A percentile compares a stretch with the other conserved stretches of the same genome.
Conservation (phyloP, 2,797 vertebrate species). For the Chelon labrosus region DNA sequence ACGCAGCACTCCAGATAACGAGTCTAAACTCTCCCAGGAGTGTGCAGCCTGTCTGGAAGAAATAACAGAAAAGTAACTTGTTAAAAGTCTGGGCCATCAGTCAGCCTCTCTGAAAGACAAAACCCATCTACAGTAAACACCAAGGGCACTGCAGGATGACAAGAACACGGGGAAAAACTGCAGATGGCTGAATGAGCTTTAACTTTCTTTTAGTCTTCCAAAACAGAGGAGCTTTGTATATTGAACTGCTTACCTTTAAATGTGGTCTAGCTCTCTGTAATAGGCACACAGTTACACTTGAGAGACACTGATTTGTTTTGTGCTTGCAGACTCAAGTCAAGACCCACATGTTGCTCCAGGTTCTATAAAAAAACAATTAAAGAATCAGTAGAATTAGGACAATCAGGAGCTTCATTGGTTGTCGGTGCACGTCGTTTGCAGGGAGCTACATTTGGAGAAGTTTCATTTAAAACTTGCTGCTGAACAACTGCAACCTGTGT, state of each 20-base stretch:
- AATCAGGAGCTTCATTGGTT: no score
- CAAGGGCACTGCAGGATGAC: slow-evolving; percentile 61
- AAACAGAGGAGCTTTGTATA: neutral
- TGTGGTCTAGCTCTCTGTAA: no score
- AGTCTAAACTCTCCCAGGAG: slow-evolving; percentile 67
- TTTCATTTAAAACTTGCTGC: no score
- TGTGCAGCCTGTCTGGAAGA: slow-evolving; percentile 57
- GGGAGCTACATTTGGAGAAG: no score
- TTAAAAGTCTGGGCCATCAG: slow-evolving; percentile 77
- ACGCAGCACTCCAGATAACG: slow-evolving; percentile 53
- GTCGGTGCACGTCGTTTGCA: no score
- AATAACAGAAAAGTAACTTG: slow-evolving; percentile 76
- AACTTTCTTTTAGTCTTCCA: slow-evolving; percentile 5
- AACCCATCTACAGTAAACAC: slow-evolving; percentile 71
- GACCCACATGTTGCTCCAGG: no score
- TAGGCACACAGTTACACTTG: no score
- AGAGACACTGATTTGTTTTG: no score
- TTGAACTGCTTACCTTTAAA: neutral
- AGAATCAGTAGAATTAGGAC: no score
- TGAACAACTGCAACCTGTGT: no score
- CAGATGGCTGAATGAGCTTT: slow-evolving; percentile 2
- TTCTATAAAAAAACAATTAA: no score
- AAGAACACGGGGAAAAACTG: slow-evolving; percentile 28
- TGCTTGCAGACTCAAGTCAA: no score
- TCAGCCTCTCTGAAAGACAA: slow-evolving; percentile 71